Evolutionary conservation across 37 sponge, comb jelly and placozoan species (phyloP).

Genomic region (Oopsacas minuta): DNA sequence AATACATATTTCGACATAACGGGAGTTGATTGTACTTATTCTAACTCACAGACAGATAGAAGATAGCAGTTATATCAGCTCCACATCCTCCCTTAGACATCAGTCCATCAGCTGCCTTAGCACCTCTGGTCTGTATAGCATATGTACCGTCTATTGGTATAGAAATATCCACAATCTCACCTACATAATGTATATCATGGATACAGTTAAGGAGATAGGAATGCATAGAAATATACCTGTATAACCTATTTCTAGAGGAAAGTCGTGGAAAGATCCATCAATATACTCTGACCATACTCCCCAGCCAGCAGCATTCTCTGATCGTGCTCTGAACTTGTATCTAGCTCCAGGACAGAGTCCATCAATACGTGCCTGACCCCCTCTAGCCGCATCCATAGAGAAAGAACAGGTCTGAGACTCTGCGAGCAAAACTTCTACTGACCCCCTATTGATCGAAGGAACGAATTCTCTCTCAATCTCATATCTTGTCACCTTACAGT

Average conservation of each 20-base stretch:
- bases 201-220: background rate
- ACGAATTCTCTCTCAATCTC: background rate
- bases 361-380: conserved; percentile 23
- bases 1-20: no score
- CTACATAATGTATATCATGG: background rate
- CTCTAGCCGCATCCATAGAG: background rate
- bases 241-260: conserved; percentile 45
- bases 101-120: conserved; percentile 39
- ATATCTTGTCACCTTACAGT: background rate
- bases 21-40: no score
- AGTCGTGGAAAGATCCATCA: conserved; percentile 20
- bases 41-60: conserved; percentile 27
- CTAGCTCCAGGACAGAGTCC: conserved; percentile 28
- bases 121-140: conserved; percentile 43
- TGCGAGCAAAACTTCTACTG: background rate
- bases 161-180: conserved; percentile 24
- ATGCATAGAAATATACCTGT: conserved; percentile 6
- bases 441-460: background rate
- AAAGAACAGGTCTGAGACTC: conserved; percentile 1
- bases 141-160: conserved; percentile 38
- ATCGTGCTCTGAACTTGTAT: conserved; percentile 44
- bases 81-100: conserved; percentile 38
- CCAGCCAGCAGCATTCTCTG: conserved; percentile 43
- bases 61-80: conserved; percentile 37
- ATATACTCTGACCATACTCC: conserved; percentile 40